Base-by-base conservation (phyloP, 2,888 invertebrate genomes). In the Nemurella pictetii region DNA sequence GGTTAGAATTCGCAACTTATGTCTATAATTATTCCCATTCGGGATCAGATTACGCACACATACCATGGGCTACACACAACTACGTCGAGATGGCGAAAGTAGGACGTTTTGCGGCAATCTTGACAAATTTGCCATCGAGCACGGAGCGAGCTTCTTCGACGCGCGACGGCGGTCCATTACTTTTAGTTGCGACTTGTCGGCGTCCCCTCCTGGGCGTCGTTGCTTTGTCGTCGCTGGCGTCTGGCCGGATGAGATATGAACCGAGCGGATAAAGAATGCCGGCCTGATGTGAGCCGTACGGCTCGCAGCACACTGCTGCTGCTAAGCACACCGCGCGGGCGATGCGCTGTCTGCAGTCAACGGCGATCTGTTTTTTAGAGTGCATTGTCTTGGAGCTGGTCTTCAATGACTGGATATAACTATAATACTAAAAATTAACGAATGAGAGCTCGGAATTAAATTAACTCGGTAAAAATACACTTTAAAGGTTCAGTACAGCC, bases 21-120 rank as follows among this genome's bases (percentile, higher is more conserved):
- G 77, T 12, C 15, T 12, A 12, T 55, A 55, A 55, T 55, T 55
- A 55, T n/a, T n/a, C 81, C 30, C 36, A 32, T 81, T 81, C 29
- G 81, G 32, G 81, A 81, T 55, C 55, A 55, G 15, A 20, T 55
- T 55, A 55, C 55, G n/a, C n/a, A n/a, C n/a, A n/a, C n/a, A n/a
- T n/a, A n/a, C n/a, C 9, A 55, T 1, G 55, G 1, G 55, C 55
- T 20, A 12, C 55, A 20, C 55, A 12, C 55, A n/a, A n/a, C n/a
- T n/a, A n/a, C n/a, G n/a, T n/a, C n/a, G n/a, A n/a, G n/a, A n/a
- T 55, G 9, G 1, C 9, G 55, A 55, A 20, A 20, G 55, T 55
- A 55, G 15, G 20, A 55, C 55, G 12, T 55, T 55, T 55, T 55
- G 55, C 20, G 55, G 55, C 12, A 20, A 20, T 20, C 15, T 20